A percentile compares a stretch with the other conserved stretches of the same genome.
phyloP scores from a whole-genome alignment of 2,888 invertebrate genomes.

The Drosophila diplacantha region DNA sequence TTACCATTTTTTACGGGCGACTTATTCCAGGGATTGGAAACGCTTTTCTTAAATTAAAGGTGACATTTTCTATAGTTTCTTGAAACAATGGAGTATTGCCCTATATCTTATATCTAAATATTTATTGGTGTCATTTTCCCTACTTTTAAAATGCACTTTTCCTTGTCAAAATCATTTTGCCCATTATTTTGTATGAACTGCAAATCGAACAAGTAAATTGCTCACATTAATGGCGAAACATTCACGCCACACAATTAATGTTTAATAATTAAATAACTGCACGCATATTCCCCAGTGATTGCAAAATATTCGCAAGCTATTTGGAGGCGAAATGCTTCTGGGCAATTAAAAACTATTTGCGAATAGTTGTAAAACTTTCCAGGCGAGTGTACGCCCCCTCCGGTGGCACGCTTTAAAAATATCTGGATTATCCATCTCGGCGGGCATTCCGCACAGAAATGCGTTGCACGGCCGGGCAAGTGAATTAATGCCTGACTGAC shows the following conservation, averaged over 20 bases:
- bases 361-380: slow-evolving; percentile 14
- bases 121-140: not conserved
- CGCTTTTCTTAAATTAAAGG: too few species aligned
- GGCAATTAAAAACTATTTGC: slow-evolving; percentile 20
- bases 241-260: slow-evolving; percentile 6
- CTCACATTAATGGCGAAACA: not conserved
- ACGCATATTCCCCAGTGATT: not conserved
- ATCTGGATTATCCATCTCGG: slow-evolving; percentile 35
- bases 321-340: slow-evolving; percentile 19
- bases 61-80: too few species aligned
- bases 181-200: not conserved
- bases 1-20: too few species aligned
- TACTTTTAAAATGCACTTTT: too few species aligned
- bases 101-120: not conserved
- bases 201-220: not conserved
- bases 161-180: not conserved
- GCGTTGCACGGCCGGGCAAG: slow-evolving; percentile 14
- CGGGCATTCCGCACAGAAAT: slow-evolving; percentile 11
- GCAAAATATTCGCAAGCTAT: slow-evolving; percentile 10
- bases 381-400: slow-evolving; percentile 3
- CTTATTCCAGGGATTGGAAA: too few species aligned
- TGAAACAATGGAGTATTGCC: too few species aligned
- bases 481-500: slow-evolving; percentile 10
- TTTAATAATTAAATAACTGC: slow-evolving; percentile 9
- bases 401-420: slow-evolving; percentile 21